Evolutionary conservation across 2,888 invertebrate species (phyloP).

Genomic region (Pristionchus mayeri): DNA sequence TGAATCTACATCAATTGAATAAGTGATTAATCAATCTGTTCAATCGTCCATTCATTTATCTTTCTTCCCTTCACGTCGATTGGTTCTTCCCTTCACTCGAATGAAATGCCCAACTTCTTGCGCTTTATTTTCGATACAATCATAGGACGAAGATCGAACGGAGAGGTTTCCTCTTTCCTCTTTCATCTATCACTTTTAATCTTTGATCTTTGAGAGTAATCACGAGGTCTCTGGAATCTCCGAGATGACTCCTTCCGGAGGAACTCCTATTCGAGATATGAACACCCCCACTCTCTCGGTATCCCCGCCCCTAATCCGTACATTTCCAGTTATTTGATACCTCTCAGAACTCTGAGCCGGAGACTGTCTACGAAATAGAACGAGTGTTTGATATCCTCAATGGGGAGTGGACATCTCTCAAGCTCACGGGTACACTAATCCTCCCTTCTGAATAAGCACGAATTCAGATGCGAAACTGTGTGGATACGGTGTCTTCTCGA

Average conservation of each 20-base stretch:
- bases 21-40: not conserved
- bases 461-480: not conserved
- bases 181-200: not conserved
- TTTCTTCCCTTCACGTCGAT: not conserved
- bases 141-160: not conserved
- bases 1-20: no score
- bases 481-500: conserved; percentile 34
- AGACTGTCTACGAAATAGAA: conserved; percentile 10
- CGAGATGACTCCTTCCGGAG: not conserved
- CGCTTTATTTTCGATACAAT: conserved; percentile 4
- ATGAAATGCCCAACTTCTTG: conserved; percentile 25
- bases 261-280: not conserved
- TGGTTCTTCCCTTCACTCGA: not conserved
- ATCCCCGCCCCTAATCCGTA: no score
- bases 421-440: not conserved
- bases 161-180: not conserved
- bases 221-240: not conserved
- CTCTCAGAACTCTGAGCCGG: not conserved
- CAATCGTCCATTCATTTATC: not conserved
- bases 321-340: not conserved
- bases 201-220: conserved; percentile 29
- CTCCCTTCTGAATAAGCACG: not conserved
- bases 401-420: conserved; percentile 16
- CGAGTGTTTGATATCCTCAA: conserved; percentile 30
- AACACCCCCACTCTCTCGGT: conserved; percentile 31